Percentiles rank a stretch among this genome's conserved stretches.
These are phyloP conservation scores for Muscicapa adusta DNA, from an alignment of 2,113 vertebrate genomes.

Conservation along the genomic window DNA sequence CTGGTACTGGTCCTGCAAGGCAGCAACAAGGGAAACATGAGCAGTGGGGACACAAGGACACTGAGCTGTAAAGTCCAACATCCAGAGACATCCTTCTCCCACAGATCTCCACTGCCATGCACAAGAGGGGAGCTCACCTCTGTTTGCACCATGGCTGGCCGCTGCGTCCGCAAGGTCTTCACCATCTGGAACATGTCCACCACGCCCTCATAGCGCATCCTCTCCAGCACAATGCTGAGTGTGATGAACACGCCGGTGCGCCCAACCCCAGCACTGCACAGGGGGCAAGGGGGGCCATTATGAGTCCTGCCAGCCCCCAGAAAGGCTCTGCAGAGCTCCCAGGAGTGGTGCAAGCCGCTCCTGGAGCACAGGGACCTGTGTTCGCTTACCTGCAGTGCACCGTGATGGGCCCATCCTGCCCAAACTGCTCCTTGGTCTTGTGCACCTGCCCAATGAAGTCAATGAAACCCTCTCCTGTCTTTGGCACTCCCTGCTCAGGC, in stretches of 20 bases:
- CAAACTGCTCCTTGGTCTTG: conserved; percentile 98
- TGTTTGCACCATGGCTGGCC: conserved; percentile 97
- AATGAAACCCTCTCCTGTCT: conserved; percentile 94
- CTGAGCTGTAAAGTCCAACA: not conserved
- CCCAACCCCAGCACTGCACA: conserved; percentile 88
- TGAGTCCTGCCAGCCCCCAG: not conserved
- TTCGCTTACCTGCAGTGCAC: conserved; percentile 92
- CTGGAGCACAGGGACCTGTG: not conserved
- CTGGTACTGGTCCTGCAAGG: conserved; percentile 95
- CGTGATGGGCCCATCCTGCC: conserved; percentile 94
- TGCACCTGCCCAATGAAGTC: conserved; percentile 98
- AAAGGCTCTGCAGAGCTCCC: not conserved
- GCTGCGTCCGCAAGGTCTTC: conserved; percentile 92
- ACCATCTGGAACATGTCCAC: conserved; percentile 98
- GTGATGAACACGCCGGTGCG: conserved; percentile 95
- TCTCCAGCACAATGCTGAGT: conserved; percentile 93
- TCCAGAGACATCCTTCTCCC: not conserved
- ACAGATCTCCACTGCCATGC: rapidly evolving
- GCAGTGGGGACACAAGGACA: not conserved
- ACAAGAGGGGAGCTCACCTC: conserved; percentile 75
- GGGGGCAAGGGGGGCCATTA: not conserved
- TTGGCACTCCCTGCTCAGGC: conserved; percentile 97
- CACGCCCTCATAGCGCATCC: conserved; percentile 94
- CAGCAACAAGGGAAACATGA: not conserved
- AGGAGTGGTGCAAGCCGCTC: not conserved